Base-by-base conservation (phyloP, 1,140 invertebrate genomes). In the Eriocheir sinensis region DNA sequence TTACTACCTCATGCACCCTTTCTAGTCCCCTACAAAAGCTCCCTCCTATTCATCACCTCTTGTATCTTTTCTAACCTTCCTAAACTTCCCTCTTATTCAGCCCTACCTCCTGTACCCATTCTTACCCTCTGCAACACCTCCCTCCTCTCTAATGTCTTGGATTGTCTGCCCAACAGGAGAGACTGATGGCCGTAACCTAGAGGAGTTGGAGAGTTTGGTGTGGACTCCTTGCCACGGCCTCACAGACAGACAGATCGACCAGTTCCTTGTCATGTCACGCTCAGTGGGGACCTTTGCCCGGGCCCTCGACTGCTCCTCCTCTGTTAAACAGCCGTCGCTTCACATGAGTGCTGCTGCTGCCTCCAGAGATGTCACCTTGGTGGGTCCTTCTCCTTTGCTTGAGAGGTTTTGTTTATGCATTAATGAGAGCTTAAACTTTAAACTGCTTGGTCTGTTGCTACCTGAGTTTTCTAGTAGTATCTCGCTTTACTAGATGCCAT, bases 321-420 rank as follows among this genome's bases (percentile, higher is more conserved):
- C 99, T 92, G 98, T 99, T 32, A 99, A 99, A 97, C 99, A 99
- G 96, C 99, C 99, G 83, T 99, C 98, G 96, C 97, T 99, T 92
- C 99, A 99, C 96, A 99, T 99, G 99, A 99, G 99, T 96, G 99
- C 99, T 89, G 99, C 99, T 85, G 99, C 99, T 89, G 99, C 99
- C 90, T 99, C 99, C 96, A 98, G 99, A 96, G 99, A 99, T 97
- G 98, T 99, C 95, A 99, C 99, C 89, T 97, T 99, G 96, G 98
- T 99, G 96, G 97, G 97, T 97, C 4, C 38, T 30, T 30, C 21
- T 38, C 86, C n/a, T 89, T 6, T 36, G 32, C 8, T 41, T 81
- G 80, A 81, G 80, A 21, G 80, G n/a, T 27, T 27, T 21, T 72
- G 72, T 32, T 38, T 94, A 27, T n/a, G n/a, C n/a, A n/a, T n/a